Evolutionary conservation across 2,888 invertebrate species (phyloP).

Genomic region (Melitaea athalia): DNA sequence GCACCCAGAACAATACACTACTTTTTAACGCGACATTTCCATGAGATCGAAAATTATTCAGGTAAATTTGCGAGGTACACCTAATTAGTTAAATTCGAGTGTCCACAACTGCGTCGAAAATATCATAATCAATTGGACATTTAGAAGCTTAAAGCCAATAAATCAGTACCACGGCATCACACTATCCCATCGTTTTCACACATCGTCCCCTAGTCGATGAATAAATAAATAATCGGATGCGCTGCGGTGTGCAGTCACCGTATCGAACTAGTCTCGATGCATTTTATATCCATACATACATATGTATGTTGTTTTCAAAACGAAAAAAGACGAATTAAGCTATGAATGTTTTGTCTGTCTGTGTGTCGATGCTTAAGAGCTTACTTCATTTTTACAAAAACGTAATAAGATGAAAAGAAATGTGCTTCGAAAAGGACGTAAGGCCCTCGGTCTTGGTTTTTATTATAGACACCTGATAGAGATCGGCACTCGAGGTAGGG

Average conservation of each 20-base stretch:
- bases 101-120: not conserved
- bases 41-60: no score
- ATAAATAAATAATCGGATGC: slow-evolving; percentile 23
- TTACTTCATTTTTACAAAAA: no score
- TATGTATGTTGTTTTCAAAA: not conserved
- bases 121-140: not conserved
- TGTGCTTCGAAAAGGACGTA: no score
- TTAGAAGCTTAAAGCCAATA: not conserved
- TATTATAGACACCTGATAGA: no score
- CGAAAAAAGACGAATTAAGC: not conserved
- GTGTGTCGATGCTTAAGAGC: not conserved
- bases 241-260: slow-evolving; percentile 13
- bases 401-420: no score
- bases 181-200: slow-evolving; percentile 22
- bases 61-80: no score
- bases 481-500: no score
- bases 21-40: no score
- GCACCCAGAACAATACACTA: no score
- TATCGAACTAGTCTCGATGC: not conserved
- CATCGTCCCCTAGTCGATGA: slow-evolving; percentile 23
- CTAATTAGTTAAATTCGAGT: no score
- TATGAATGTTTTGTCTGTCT: not conserved
- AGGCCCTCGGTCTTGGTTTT: no score
- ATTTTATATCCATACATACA: not conserved
- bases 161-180: slow-evolving; percentile 4